phyloP scores from a whole-genome alignment of 1,140 invertebrate genomes.

The Teleogryllus occipitalis region DNA sequence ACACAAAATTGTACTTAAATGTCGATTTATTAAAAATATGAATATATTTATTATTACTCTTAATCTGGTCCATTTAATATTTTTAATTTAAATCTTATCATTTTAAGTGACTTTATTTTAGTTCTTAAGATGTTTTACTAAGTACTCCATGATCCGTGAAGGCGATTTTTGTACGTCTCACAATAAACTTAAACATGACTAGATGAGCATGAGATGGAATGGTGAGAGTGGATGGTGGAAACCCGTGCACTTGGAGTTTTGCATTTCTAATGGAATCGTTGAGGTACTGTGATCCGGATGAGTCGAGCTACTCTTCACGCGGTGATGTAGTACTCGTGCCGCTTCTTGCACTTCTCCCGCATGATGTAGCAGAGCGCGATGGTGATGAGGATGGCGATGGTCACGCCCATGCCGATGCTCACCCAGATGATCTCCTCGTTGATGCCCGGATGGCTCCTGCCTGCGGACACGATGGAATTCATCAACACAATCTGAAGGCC shows the following conservation, averaged over 20 bases:
- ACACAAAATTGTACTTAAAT: slow-evolving; percentile 2
- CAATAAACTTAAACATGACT: no score
- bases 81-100: neutral
- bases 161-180: no score
- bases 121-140: no score
- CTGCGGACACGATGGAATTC: slow-evolving; percentile 33
- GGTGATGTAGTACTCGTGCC: slow-evolving; percentile 47
- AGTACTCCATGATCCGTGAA: no score
- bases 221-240: no score
- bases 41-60: neutral
- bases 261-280: no score
- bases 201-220: no score
- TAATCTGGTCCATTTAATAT: neutral
- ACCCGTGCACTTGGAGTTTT: no score
- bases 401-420: slow-evolving; percentile 73
- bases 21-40: neutral
- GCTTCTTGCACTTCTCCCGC: slow-evolving; percentile 66
- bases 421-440: slow-evolving; percentile 82
- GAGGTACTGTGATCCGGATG: no score
- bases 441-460: slow-evolving; percentile 64
- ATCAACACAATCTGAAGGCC: no score
- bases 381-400: slow-evolving; percentile 66
- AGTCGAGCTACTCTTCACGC: slow-evolving; percentile 10
- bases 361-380: slow-evolving; percentile 72
- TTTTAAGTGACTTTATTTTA: neutral